These are phyloP conservation scores for Ciconia nigra DNA, from an alignment of 2,797 vertebrate species.

Conservation along the genomic window DNA sequence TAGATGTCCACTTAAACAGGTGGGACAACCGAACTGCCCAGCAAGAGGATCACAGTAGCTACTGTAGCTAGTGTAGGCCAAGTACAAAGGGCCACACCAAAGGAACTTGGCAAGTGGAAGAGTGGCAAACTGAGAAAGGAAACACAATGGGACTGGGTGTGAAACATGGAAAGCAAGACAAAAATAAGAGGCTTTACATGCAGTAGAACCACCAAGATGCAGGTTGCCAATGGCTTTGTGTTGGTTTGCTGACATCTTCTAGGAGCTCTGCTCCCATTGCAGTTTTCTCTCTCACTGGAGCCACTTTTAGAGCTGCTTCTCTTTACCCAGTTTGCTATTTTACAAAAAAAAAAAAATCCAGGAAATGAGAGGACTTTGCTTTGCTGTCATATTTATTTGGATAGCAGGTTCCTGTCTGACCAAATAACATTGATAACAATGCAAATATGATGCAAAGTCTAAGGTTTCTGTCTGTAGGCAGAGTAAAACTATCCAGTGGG, in stretches of 20 bases:
- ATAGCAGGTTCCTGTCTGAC: not conserved
- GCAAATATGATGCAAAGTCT: not conserved
- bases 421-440: not conserved
- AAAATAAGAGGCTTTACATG: not conserved
- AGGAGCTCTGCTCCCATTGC: not conserved
- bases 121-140: not conserved
- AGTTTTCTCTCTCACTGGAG: not conserved
- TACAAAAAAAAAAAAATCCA: not conserved
- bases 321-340: not conserved
- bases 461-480: not conserved
- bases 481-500: not conserved
- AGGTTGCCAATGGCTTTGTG: not conserved
- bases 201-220: not conserved
- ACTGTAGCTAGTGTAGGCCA: not conserved
- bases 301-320: not conserved
- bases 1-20: constrained; percentile 8
- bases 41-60: not conserved
- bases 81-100: not conserved
- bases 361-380: not conserved
- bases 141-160: not conserved
- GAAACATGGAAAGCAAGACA: not conserved
- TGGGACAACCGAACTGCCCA: not conserved
- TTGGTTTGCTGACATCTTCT: not conserved
- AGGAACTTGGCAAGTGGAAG: not conserved
- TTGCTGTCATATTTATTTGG: not conserved